Conservation (phyloP, 2,113 vertebrate genomes). For the Cyprinus carpio region DNA sequence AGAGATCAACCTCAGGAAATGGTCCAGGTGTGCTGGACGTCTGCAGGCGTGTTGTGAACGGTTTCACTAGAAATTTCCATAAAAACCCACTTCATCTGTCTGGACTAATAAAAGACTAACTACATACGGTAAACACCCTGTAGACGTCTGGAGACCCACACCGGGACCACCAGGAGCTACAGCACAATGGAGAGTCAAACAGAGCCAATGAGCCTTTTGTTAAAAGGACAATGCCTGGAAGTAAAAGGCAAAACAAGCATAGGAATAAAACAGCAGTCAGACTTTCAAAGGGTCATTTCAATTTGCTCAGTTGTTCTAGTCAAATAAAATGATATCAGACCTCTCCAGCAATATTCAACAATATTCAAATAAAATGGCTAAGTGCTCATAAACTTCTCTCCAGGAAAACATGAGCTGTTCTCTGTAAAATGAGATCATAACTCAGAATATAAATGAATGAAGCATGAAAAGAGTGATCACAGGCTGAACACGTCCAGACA, state of each 20-base stretch:
- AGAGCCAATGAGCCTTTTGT: background rate
- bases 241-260: background rate
- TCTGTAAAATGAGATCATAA: background rate
- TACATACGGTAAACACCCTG: slow-evolving; percentile 20
- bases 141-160: background rate
- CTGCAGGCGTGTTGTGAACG: background rate
- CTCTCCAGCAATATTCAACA: background rate
- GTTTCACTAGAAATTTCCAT: background rate
- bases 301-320: background rate
- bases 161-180: background rate
- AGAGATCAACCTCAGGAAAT: slow-evolving; percentile 29
- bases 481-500: background rate
- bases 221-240: background rate
- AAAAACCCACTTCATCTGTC: background rate
- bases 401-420: slow-evolving; percentile 13
- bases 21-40: background rate
- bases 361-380: slow-evolving; percentile 5
- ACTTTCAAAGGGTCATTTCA: background rate
- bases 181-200: background rate
- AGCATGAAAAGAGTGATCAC: background rate
- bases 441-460: background rate
- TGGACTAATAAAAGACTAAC: background rate
- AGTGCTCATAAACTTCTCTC: background rate
- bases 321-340: slow-evolving; percentile 1
- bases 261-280: background rate